Base-by-base conservation (phyloP, 2,113 vertebrate species). In the Xyliphius kryptos region DNA sequence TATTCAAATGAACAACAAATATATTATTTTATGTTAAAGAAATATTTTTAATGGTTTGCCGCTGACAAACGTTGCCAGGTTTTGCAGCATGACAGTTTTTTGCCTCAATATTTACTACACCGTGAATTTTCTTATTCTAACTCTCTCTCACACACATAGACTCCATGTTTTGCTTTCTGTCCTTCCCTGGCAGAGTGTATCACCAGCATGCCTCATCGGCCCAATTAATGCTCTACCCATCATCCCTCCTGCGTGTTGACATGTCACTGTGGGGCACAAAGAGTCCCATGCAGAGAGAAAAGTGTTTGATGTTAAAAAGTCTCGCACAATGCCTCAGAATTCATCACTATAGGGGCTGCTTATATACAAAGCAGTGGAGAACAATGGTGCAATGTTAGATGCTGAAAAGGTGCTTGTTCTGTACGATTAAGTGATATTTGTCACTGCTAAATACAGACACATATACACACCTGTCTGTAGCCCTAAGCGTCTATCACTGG, bases 211-310 rank as follows among this genome's bases (percentile, higher is more conserved):
- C 60, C 73, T 71, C 73, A 68, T 74, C 73, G n/a, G 67, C 73
- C 68, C 66, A 67, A 68, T 74, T 74, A 71, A 65, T 74, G 69
- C 73, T 69, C 61, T 71, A 70, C 69, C 73, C 69, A 71, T 74
- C 71, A 73, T 65, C 73, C 57, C 65, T 63, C 63, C 61, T 61
- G 51, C 65, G 68, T 56, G 61, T 65, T 66, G 60, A 71, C 66
- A 61, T 74, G 73, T 74, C 73, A 68, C 73, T 32, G 56, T 63
- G 66, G 71, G 71, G 56, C 71, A 73, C 71, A 73, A 73, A 73
- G 71, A 69, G 71, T 65, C 48, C 58, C 71, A 65, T 65, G 71
- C 66, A 51, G 71, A 61, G 71, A 49, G 71, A 65, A 56, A 43
- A 57, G 43, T 59, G 61, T 73, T 73, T 69, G 71, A 73, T 65